Percentiles rank a stretch among this genome's conserved stretches.
These are phyloP conservation scores for Dasysyrphus tricinctus DNA, from an alignment of 2,888 invertebrate species.

Conservation along the genomic window DNA sequence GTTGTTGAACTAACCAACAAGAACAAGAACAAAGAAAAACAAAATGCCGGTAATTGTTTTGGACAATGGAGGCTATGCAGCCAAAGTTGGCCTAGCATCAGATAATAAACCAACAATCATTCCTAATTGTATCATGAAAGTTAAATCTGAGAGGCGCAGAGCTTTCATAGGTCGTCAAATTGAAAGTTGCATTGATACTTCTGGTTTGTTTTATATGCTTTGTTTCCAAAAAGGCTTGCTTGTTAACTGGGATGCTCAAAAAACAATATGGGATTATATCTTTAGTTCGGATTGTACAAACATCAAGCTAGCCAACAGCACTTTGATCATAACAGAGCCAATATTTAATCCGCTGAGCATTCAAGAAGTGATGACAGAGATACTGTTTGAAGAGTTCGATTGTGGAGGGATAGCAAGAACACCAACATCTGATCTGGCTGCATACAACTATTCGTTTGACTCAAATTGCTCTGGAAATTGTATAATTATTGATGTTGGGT, in stretches of 20 bases:
- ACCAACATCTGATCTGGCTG: constrained; percentile 92
- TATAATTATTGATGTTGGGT: constrained; percentile 96
- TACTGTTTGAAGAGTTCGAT: constrained; percentile 98
- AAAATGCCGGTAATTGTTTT: constrained; percentile 84
- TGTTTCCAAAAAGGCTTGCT: constrained; percentile 98
- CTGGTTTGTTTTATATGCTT: constrained; percentile 96
- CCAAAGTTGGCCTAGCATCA: constrained; percentile 92
- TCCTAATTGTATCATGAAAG: constrained; percentile 99
- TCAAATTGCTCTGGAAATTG: constrained; percentile 87
- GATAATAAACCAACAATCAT: constrained; percentile 88
- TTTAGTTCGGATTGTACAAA: constrained; percentile 94
- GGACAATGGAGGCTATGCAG: constrained; percentile 95
- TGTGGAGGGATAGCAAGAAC: constrained; percentile 92
- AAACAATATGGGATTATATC: constrained; percentile 97
- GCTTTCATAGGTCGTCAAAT: constrained; percentile 97
- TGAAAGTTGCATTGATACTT: constrained; percentile 97
- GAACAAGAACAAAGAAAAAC: neutral
- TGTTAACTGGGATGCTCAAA: constrained; percentile 97
- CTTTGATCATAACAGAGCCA: constrained; percentile 96
- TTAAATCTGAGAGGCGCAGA: constrained; percentile 96
- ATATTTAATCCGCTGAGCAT: constrained; percentile 95
- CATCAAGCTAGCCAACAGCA: constrained; percentile 90
- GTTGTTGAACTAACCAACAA: constrained; percentile 4
- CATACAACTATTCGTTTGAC: constrained; percentile 85
- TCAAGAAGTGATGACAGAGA: constrained; percentile 96